Percentiles rank a stretch among this genome's conserved stretches.
phyloP scores from a whole-genome alignment of 2,888 invertebrate genomes.

The Entomobrya multifasciata region DNA sequence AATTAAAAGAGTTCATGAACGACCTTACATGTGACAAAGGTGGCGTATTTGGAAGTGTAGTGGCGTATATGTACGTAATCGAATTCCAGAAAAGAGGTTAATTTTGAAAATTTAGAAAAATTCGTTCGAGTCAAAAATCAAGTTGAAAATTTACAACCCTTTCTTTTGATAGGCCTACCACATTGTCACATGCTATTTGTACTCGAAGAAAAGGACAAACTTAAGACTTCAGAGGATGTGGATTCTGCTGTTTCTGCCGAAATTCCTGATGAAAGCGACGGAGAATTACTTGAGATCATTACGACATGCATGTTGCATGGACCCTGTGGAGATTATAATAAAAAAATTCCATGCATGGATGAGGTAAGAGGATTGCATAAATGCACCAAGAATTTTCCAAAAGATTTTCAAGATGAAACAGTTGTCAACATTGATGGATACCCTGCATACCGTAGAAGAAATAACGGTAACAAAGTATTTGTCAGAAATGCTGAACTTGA shows the following conservation, averaged over 20 bases:
- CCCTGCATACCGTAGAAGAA: slow-evolving; percentile 78
- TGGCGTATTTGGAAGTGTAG: slow-evolving; percentile 74
- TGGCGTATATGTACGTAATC: slow-evolving; percentile 76
- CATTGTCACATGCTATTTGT: slow-evolving; percentile 29
- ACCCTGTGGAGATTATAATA: slow-evolving; percentile 78
- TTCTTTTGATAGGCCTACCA: slow-evolving; percentile 20
- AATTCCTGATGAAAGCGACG: slow-evolving; percentile 76
- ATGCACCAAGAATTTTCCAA: slow-evolving; percentile 79
- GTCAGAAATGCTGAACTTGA: slow-evolving; percentile 74
- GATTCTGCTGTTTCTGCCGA: slow-evolving; percentile 77
- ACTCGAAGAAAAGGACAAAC: slow-evolving; percentile 68
- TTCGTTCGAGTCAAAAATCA: too few relatives aligned
- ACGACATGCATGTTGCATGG: slow-evolving; percentile 78
- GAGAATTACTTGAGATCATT: slow-evolving; percentile 72
- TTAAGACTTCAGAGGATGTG: slow-evolving; percentile 33
- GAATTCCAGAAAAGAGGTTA: slow-evolving; percentile 80
- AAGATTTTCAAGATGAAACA: slow-evolving; percentile 79
- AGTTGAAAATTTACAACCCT: too few relatives aligned
- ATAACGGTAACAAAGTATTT: slow-evolving; percentile 32
- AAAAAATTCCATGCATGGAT: slow-evolving; percentile 78
- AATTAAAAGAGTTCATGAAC: slow-evolving; percentile 79
- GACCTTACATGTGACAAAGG: slow-evolving; percentile 73
- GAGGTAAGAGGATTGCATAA: slow-evolving; percentile 72
- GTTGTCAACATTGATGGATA: slow-evolving; percentile 80
- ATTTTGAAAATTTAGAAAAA: too few relatives aligned